Base-by-base conservation (phyloP, 1,140 invertebrate species). In the Procambarus clarkii region DNA sequence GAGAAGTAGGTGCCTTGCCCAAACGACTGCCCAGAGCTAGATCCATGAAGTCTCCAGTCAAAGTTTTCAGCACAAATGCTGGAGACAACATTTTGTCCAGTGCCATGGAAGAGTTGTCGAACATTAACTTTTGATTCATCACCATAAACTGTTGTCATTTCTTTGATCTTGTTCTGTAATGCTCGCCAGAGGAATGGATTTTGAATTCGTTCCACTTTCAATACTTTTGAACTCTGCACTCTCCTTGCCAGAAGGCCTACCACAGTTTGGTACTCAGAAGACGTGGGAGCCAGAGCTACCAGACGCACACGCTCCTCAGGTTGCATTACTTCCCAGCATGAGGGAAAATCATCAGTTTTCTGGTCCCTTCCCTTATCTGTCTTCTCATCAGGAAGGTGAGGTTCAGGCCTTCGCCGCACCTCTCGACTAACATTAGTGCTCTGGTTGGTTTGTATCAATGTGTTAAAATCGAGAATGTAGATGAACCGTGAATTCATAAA, bases 31-130 rank as follows among this genome's bases (percentile, higher is more conserved):
- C 92, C 92, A n/a, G 21, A 79, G 11, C 48, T 54, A 0, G 92
- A 71, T 18, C 92, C 92, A 64, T 93, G 92, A 8, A 93, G 76
- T 24, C 92, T 71, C 92, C 92, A 93, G 80, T 93, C 92, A 69
- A 93, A 91, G 48, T 93, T 93, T 54, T 93, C 92, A 24, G 71
- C 78, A n/a, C 90, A 88, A 44, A 93, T 93, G n/a, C 71, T 91
- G 5, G 86, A 8, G 3, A 93, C 86, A 0, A 84, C 90, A 21
- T 79, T 88, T 24, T 81, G 80, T 13, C 44, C 69, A 21, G 92
- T 93, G 3, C 92, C 92, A n/a, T 93, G 92, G 76, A 93, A 93
- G 2, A 93, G 60, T 58, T 79, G 86, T 2, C 77, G 81, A 44
- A 88, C 46, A 24, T 90, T 21, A 9, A 88, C 92, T 54, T 45